Evolutionary conservation across 2,797 vertebrate genomes (phyloP), one percentile per base, ranked within the genome.

Genomic region (Gymnocypris eckloni): DNA sequence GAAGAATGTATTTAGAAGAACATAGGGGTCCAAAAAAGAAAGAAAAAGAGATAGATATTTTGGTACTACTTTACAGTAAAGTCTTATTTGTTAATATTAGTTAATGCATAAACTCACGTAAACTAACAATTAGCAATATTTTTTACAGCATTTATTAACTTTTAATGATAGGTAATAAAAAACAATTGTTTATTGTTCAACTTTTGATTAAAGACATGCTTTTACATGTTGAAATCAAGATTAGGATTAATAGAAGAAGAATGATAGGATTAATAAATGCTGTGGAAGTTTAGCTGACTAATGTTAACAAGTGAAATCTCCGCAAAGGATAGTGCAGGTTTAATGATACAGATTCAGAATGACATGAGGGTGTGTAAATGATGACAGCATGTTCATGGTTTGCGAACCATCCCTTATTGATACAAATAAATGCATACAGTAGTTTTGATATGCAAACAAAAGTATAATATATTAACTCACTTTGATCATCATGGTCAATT

Each of bases 371-470:
- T n/a, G 37, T 16, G 76, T 61, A n/a, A 61, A 79, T 43, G 13
- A 61, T 41, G 76, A 41, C 18, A n/a, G 20, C 25, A 78, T 25
- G 13, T 7, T 10, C 6, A 15, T 41, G 41, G 25, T 25, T 59
- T 76, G 33, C 13, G 4, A 71, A 73, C 25, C 20, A 72, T 15
- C 20, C 15, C 11, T 77, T 77, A 37, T 8, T 8, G 10, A 72
- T 4, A 28, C n/a, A 71, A 72, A 72, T 56, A 28, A 72, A 82
- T 13, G n/a, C 52, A 73, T 33, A 72, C 41, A 73, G 10, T 45
- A 59, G 22, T 25, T 20, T 16, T 66, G 72, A 50, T 20, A 41
- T 41, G 50, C 79, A 71, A 81, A 56, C 12, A 50, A 83, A n/a
- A 28, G 12, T n/a, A 50, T 0, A 1, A 64, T 41, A 83, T 52